These are phyloP conservation scores for Enteromius anoplus DNA, from an alignment of 2,797 vertebrate genomes.

Conservation along the genomic window DNA sequence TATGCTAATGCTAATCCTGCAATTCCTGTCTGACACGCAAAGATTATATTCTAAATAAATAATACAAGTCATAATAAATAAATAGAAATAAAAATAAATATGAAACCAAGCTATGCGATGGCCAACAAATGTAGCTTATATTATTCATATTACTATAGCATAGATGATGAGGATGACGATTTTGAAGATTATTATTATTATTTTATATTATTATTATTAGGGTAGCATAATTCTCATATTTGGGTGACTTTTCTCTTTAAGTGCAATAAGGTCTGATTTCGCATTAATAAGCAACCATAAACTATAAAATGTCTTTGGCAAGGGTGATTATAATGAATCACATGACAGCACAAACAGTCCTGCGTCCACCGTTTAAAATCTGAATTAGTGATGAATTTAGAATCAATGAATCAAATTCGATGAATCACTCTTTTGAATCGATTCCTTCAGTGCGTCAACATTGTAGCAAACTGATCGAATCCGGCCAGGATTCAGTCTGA, in stretches of 20 bases:
- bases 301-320: neutral
- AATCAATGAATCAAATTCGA: neutral
- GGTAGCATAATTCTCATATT: neutral
- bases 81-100: neutral
- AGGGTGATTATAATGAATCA: neutral
- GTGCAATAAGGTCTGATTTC: neutral
- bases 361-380: neutral
- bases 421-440: neutral
- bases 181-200: too few relatives aligned
- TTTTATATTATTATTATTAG: neutral
- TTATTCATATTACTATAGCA: neutral
- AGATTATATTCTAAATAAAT: neutral
- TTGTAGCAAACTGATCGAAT: neutral
- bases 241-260: neutral
- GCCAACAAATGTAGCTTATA: neutral
- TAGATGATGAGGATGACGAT: too few relatives aligned
- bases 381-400: neutral
- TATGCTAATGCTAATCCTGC: conserved; percentile 19
- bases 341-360: neutral
- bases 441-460: neutral
- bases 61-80: neutral
- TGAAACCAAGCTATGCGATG: neutral
- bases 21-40: neutral
- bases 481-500: neutral
- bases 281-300: neutral